These are phyloP conservation scores for Tanytarsus gracilentus DNA, from an alignment of 2,888 invertebrate genomes.

Conservation along the genomic window DNA sequence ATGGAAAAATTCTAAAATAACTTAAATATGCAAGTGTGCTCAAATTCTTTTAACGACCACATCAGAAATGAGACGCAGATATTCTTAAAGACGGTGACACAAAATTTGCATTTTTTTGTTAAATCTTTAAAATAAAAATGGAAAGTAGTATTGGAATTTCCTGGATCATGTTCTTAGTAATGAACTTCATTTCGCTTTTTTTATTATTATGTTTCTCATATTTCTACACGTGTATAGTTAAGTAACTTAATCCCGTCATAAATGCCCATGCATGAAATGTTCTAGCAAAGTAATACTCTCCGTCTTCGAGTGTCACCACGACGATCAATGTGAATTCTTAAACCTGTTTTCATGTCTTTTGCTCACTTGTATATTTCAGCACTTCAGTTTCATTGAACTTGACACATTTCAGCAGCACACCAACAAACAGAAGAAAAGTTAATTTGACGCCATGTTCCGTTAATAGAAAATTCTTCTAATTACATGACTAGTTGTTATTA, in stretches of 20 bases:
- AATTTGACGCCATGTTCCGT: conserved; percentile 16
- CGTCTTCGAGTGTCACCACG: neutral
- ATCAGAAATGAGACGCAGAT: neutral
- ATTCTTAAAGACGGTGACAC: too few relatives aligned
- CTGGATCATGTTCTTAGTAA: conserved; percentile 7
- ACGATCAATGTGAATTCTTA: too few relatives aligned
- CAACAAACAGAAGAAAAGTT: neutral
- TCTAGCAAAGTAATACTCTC: too few relatives aligned
- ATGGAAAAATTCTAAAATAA: too few relatives aligned
- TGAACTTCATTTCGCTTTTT: neutral
- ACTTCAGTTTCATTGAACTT: conserved; percentile 15
- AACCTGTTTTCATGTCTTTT: neutral
- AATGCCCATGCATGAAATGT: neutral
- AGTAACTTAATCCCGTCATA: neutral
- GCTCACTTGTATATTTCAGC: neutral
- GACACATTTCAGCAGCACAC: neutral
- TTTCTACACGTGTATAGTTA: conserved; percentile 4
- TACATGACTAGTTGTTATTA: neutral
- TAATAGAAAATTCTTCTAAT: neutral
- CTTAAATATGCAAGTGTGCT: too few relatives aligned
- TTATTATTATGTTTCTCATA: neutral
- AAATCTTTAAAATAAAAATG: neutral
- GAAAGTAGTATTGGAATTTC: conserved; percentile 17
- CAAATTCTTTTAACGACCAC: too few relatives aligned
- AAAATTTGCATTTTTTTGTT: neutral